These are phyloP conservation scores for Agrenia bidenticulata DNA, from an alignment of 2,888 invertebrate species.

Conservation along the genomic window DNA sequence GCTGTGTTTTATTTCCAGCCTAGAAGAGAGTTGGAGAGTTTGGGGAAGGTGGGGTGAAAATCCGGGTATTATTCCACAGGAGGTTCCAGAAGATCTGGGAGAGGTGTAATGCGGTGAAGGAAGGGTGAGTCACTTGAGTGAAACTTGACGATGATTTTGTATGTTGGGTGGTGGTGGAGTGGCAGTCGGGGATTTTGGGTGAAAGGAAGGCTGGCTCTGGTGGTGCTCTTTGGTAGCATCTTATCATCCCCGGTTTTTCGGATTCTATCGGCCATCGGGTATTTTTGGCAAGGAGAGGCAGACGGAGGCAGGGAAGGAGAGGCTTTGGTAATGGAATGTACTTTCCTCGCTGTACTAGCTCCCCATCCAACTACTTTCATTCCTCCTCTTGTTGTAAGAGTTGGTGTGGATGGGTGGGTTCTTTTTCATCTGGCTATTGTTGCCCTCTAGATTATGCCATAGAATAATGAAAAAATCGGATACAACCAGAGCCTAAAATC, in stretches of 20 bases:
- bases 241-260: constrained; percentile 23
- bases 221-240: neutral
- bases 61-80: too few relatives aligned
- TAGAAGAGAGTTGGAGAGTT: too few relatives aligned
- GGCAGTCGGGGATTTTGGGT: neutral
- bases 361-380: too few relatives aligned
- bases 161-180: neutral
- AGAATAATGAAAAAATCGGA: neutral
- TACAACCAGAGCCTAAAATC: neutral
- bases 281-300: constrained; percentile 34
- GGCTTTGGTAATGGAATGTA: neutral
- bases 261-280: constrained; percentile 36
- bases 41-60: too few relatives aligned
- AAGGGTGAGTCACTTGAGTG: too few relatives aligned
- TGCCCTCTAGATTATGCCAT: neutral
- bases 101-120: too few relatives aligned
- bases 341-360: neutral
- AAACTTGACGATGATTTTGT: too few relatives aligned
- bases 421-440: neutral
- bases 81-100: too few relatives aligned
- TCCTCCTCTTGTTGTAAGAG: neutral
- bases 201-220: neutral
- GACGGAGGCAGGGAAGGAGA: neutral
- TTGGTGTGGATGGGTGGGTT: neutral
- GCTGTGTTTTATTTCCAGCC: too few relatives aligned